phyloP scores from a whole-genome alignment of 1,140 invertebrate genomes.

The Chionoecetes opilio region DNA sequence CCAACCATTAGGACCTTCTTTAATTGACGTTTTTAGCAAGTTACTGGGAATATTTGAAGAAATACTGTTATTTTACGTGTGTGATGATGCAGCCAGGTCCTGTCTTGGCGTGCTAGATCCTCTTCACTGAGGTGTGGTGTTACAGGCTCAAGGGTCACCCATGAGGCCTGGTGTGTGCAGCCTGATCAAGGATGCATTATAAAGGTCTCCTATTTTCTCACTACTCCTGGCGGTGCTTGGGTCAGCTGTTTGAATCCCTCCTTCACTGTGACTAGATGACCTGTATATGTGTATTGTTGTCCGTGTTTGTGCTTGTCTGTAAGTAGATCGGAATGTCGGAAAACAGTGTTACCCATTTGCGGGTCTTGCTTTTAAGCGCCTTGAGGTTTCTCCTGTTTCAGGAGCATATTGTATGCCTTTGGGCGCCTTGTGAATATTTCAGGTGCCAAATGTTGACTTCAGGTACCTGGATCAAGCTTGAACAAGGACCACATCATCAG shows the following conservation, averaged over 20 bases:
- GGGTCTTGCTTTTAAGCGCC: conserved; percentile 77
- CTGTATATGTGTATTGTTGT: conserved; percentile 68
- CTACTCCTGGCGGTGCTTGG: not conserved
- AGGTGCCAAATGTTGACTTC: conserved; percentile 56
- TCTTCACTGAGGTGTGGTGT: not conserved
- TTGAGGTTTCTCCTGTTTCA: conserved; percentile 73
- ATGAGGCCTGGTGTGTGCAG: not conserved
- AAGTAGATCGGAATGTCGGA: conserved; percentile 70
- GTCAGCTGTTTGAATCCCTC: conserved; percentile 77
- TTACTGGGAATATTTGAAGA: not conserved
- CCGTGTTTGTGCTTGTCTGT: conserved; percentile 72
- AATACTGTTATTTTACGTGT: not conserved
- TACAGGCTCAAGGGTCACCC: not conserved
- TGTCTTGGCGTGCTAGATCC: no score
- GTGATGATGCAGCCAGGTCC: not conserved
- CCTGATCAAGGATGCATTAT: no score
- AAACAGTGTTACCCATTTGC: conserved; percentile 74
- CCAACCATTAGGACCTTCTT: not conserved
- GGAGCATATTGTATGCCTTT: conserved; percentile 69
- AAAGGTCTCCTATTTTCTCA: not conserved
- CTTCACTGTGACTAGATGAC: conserved; percentile 77
- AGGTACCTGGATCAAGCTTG: conserved; percentile 62
- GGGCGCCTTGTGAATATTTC: conserved; percentile 59
- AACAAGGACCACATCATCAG: conserved; percentile 51
- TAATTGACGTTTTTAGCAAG: not conserved